phyloP scores from a whole-genome alignment of 2,797 vertebrate species.

The Poecilia wingei region DNA sequence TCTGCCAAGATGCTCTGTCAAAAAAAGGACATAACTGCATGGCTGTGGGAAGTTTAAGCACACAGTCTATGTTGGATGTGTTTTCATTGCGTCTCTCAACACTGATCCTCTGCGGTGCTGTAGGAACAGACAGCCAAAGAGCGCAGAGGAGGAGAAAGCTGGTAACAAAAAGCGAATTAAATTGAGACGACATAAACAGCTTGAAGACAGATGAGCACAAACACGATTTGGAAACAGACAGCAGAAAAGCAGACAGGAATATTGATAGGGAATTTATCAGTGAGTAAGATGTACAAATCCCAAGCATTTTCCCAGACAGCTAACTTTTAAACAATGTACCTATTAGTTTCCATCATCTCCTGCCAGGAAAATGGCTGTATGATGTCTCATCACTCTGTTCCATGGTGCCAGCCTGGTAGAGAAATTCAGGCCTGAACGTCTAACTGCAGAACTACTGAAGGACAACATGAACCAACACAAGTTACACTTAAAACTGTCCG shows the following conservation, averaged over 20 bases:
- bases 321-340: slow-evolving; percentile 19
- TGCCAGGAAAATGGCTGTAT: slow-evolving; percentile 24
- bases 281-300: slow-evolving; percentile 30
- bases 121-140: slow-evolving; percentile 22
- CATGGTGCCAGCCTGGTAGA: not conserved
- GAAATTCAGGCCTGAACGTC: not conserved
- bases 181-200: slow-evolving; percentile 33
- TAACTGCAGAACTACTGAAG: not conserved
- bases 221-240: slow-evolving; percentile 22
- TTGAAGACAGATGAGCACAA: slow-evolving; percentile 41
- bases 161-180: slow-evolving; percentile 3
- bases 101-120: slow-evolving; percentile 22
- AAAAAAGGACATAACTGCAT: slow-evolving; percentile 72
- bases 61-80: slow-evolving; percentile 36
- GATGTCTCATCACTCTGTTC: slow-evolving; percentile 20
- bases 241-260: slow-evolving; percentile 22
- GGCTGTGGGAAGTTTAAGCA: slow-evolving; percentile 57
- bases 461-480: not conserved
- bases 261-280: slow-evolving; percentile 37
- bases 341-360: slow-evolving; percentile 26
- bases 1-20: slow-evolving; percentile 63
- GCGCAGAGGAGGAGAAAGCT: not conserved
- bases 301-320: slow-evolving; percentile 30
- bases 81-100: slow-evolving; percentile 48
- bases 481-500: not conserved